Evolutionary conservation across 2,888 invertebrate species (phyloP), one percentile per base, ranked within the genome.

Genomic region (Eupithecia centaureata): DNA sequence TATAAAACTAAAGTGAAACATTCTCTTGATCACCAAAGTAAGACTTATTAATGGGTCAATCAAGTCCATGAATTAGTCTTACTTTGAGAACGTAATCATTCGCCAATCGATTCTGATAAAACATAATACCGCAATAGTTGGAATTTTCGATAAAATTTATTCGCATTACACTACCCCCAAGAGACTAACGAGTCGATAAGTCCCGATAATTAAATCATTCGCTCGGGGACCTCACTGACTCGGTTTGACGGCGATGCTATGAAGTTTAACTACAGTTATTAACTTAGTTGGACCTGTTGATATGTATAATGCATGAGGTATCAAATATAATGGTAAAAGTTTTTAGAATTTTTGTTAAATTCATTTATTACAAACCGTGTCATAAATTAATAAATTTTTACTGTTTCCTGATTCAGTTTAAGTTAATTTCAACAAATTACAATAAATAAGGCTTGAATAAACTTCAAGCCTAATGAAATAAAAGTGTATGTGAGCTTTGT

Each of bases 141-240:
- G 54, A 57, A 59, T 30, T 35, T 28, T 22, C 22, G 58, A 5
- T 35, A 18, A 51, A 63, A 63, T 63, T 54, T 32, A 59, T 54
- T 67, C 47, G 33, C 27, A 67, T 47, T 63, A 54, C 47, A 54
- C 63, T 54, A 60, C 30, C 33, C 33, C 42, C 28, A 15, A 42
- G 60, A 28, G 61, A 33, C 67, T 63, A 63, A 67, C 71, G 67
- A 64, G 61, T 77, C 70, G 72, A 71, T 78, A 82, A 81, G 76
- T 77, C 78, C 58, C 77, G 83, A 84, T 85, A 84, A 86, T 86
- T 84, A 83, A 84, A 84, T 86, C 78, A 83, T 79, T 79, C 79
- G 76, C 47, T 57, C n/a, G 35, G 56, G 51, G 65, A 62, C 28
- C 13, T 47, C 27, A 54, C 51, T 51, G 42, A 62, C 63, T 61